These are phyloP conservation scores for Somateria mollissima DNA, from an alignment of 2,797 vertebrate genomes.

Conservation along the genomic window DNA sequence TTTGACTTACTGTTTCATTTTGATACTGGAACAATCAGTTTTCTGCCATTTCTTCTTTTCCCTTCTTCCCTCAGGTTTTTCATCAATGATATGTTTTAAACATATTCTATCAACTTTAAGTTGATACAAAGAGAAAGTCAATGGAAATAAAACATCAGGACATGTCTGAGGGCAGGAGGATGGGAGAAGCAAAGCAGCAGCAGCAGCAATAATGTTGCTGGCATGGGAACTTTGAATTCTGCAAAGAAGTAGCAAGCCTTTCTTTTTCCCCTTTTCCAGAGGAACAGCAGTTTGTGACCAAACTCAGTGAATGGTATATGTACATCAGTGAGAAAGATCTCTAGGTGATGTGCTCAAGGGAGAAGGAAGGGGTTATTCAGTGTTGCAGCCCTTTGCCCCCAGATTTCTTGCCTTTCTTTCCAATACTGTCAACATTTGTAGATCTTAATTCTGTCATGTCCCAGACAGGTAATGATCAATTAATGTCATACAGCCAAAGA, in stretches of 20 bases:
- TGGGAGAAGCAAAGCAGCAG: neutral
- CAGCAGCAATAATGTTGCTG: neutral
- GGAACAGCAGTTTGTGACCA: neutral
- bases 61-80: neutral
- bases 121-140: too few species aligned
- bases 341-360: neutral
- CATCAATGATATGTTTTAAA: neutral
- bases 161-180: neutral
- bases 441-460: neutral
- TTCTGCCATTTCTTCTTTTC: neutral
- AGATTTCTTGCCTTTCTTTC: neutral
- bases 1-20: neutral
- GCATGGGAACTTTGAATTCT: neutral
- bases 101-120: neutral
- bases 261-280: neutral
- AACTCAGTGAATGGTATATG: neutral
- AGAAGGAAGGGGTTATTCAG: neutral
- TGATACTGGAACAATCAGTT: neutral
- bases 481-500: neutral
- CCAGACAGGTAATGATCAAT: neutral
- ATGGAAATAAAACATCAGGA: neutral
- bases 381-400: too few species aligned
- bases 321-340: neutral
- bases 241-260: too few species aligned
- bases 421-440: neutral